phyloP scores from a whole-genome alignment of 2,113 vertebrate species.

The Beaufortia kweichowensis region DNA sequence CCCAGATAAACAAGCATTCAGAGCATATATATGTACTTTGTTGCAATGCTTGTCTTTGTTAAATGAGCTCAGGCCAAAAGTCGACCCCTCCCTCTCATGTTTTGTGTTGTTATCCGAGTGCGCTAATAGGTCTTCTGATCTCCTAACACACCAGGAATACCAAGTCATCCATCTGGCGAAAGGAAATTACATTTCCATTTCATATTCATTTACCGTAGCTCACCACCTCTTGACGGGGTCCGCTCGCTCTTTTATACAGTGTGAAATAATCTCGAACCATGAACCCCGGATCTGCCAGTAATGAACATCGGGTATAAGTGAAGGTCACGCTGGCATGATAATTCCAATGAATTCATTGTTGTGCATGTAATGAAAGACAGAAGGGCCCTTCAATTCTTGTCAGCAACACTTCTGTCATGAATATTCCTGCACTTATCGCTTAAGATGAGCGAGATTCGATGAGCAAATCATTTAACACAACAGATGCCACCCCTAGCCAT shows the following conservation, averaged over 20 bases:
- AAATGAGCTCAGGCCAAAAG: constrained; percentile 4
- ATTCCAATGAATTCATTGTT: constrained; percentile 65
- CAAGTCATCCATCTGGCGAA: constrained; percentile 53
- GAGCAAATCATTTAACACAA: constrained; percentile 28
- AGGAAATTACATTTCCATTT: constrained; percentile 61
- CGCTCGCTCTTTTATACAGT: constrained; percentile 58
- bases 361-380: constrained; percentile 63
- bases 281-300: constrained; percentile 45
- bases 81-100: constrained; percentile 14
- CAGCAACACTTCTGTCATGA: not conserved
- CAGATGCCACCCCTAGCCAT: constrained; percentile 3
- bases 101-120: constrained; percentile 35
- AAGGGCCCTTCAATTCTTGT: constrained; percentile 37
- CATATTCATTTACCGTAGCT: constrained; percentile 47
- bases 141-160: constrained; percentile 50
- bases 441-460: not conserved
- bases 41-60: constrained; percentile 18
- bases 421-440: constrained; percentile 26
- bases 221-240: constrained; percentile 36
- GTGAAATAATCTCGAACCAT: constrained; percentile 63
- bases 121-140: constrained; percentile 57
- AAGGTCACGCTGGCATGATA: constrained; percentile 64
- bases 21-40: not conserved
- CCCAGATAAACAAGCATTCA: not conserved
- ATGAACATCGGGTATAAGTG: constrained; percentile 63